These are phyloP conservation scores for Phrynocephalus vlangalii DNA, from an alignment of 2,797 vertebrate species.

Conservation along the genomic window DNA sequence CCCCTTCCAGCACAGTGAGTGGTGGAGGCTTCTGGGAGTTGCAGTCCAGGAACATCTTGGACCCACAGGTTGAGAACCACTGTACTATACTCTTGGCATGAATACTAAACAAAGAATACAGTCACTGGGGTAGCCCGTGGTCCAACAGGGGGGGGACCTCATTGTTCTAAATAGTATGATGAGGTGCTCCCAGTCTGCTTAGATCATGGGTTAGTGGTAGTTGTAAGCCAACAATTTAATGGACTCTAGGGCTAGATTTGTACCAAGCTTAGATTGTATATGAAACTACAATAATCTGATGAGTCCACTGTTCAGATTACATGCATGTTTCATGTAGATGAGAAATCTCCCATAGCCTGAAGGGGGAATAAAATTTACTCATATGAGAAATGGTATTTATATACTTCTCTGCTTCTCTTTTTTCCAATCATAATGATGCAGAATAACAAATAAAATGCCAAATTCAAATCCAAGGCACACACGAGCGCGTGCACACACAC, in stretches of 20 bases:
- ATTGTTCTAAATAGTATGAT: too few relatives aligned
- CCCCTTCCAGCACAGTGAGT: too few relatives aligned
- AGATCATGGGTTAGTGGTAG: too few relatives aligned
- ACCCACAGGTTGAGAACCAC: too few relatives aligned
- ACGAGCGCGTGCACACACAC: conserved; percentile 30
- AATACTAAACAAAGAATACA: neutral
- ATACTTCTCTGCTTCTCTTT: conserved; percentile 12
- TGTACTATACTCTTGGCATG: too few relatives aligned
- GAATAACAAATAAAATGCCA: neutral
- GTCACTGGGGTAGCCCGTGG: too few relatives aligned
- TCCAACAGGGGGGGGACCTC: too few relatives aligned
- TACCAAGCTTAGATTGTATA: neutral
- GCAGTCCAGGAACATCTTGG: too few relatives aligned
- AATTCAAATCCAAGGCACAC: conserved; percentile 35
- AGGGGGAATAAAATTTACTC: neutral
- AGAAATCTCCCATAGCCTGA: neutral
- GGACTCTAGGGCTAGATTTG: neutral
- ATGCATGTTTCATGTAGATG: too few relatives aligned
- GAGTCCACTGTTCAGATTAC: neutral
- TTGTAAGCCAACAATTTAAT: neutral
- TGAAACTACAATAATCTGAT: neutral
- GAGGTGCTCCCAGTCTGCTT: too few relatives aligned
- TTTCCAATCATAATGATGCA: conserved; percentile 1
- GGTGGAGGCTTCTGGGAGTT: too few relatives aligned
- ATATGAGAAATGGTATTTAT: neutral